Evolutionary conservation across 1,140 invertebrate genomes (phyloP).

Genomic region (Drosophila bipectinata): DNA sequence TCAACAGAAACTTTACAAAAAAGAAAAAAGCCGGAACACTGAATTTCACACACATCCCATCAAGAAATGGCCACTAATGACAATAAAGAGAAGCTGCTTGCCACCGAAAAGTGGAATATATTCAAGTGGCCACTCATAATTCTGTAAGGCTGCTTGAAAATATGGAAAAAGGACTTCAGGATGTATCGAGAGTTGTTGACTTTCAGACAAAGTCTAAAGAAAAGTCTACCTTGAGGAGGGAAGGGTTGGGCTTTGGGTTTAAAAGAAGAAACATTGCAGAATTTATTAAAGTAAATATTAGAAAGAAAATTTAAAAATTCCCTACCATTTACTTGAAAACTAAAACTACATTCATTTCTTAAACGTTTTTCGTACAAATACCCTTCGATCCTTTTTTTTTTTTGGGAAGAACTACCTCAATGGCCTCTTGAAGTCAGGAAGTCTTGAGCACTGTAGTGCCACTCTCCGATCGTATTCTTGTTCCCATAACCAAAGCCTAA

Average conservation of each 20-base stretch:
- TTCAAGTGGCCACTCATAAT: conserved; percentile 70
- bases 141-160: conserved; percentile 54
- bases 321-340: background rate
- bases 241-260: background rate
- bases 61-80: conserved; percentile 51
- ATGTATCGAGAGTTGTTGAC: conserved; percentile 27
- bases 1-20: conserved; percentile 60
- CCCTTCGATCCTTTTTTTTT: background rate
- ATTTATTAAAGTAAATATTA: no score
- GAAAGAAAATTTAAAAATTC: no score
- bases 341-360: background rate
- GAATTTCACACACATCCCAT: conserved; percentile 40
- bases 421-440: conserved; percentile 33
- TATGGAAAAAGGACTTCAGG: conserved; percentile 32
- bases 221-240: background rate
- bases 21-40: conserved; percentile 19
- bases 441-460: conserved; percentile 32
- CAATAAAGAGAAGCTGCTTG: conserved; percentile 52
- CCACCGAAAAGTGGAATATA: conserved; percentile 44
- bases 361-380: background rate
- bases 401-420: background rate
- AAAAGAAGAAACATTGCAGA: no score
- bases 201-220: conserved; percentile 1
- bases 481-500: conserved; percentile 30
- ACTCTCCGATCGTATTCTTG: conserved; percentile 30